Evolutionary conservation across 2,888 invertebrate species (phyloP), one percentile per base, ranked within the genome.

Genomic region (Drosophila mimetica): DNA sequence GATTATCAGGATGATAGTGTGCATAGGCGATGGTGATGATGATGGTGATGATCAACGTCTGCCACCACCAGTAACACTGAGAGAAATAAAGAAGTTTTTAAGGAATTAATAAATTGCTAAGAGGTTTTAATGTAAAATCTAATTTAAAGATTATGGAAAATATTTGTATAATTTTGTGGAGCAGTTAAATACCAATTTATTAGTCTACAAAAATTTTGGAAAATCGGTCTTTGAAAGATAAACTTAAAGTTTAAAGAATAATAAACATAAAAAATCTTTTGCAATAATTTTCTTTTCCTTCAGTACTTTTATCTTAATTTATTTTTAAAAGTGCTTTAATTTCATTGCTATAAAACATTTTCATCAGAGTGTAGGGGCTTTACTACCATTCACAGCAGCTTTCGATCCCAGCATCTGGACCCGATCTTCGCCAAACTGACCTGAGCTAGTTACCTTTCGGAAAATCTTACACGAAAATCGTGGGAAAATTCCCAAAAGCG

Each of bases 401-500:
- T 64, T 55, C 47, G 69, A 73, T 73, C 48, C 18, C 18, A 30
- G 50, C 61, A 74, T 74, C 73, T 74, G 61, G 54, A 74, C 63
- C 61, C n/a, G 14, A 58, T 36, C 30, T 58, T 22, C 37, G 37
- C 9, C 8, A 16, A 47, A 61, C 58, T 61, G 60, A 61, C 59
- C 58, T 52, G 46, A 54, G 58, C 74, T 60, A 70, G 58, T 70
- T 73, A 71, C 67, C 67, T 75, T 59, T 30, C 36, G 71, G 75
- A 63, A 81, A 85, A 79, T 85, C 77, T 52, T 66, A 39, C 61
- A 82, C 69, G 76, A 81, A 89, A 89, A 83, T 82, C 87, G 87
- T 87, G 87, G 87, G 87, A 87, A 87, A 69, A 82, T 70, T 78
- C 84, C 75, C 82, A 84, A 83, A 87, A 88, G 78, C 86, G 79